A percentile compares a stretch with the other conserved stretches of the same genome.
Evolutionary conservation across 2,888 invertebrate species (phyloP).

Genomic region (Drosophila fulvimacula): DNA sequence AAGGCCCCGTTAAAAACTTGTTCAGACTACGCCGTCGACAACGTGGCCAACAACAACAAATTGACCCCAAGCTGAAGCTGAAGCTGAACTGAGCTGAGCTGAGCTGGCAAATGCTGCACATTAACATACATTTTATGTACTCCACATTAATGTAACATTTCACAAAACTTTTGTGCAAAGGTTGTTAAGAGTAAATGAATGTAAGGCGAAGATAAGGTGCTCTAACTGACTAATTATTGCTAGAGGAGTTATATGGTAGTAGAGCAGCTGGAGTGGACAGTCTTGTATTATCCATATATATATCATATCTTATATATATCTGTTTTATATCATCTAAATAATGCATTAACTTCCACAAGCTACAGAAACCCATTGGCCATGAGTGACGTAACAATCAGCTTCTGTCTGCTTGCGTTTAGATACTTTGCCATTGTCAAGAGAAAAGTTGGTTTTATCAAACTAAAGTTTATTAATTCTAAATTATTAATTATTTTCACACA

Average conservation of each 20-base stretch:
- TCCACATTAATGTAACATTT: conserved; percentile 54
- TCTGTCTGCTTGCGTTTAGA: too few relatives aligned
- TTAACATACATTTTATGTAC: conserved; percentile 62
- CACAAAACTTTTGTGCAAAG: conserved; percentile 41
- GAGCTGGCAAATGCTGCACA: conserved; percentile 50
- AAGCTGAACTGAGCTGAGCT: conserved; percentile 45
- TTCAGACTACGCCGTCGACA: conserved; percentile 18
- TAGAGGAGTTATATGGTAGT: background rate
- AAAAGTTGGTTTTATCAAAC: background rate
- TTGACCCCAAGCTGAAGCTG: conserved; percentile 49
- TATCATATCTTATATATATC: too few relatives aligned
- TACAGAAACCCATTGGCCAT: too few relatives aligned
- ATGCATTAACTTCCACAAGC: too few relatives aligned
- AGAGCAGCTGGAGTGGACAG: too few relatives aligned
- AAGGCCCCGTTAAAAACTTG: conserved; percentile 34
- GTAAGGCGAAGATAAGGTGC: background rate
- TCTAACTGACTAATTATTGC: background rate
- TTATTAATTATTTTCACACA: background rate
- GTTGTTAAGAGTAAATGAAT: background rate
- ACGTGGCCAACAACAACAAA: conserved; percentile 10
- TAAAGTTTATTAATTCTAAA: background rate
- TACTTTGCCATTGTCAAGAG: too few relatives aligned
- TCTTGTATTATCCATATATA: too few relatives aligned
- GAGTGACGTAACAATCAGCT: too few relatives aligned
- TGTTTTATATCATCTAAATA: too few relatives aligned